phyloP scores from a whole-genome alignment of 2,888 invertebrate genomes.

The Ornithoptera priamus region DNA sequence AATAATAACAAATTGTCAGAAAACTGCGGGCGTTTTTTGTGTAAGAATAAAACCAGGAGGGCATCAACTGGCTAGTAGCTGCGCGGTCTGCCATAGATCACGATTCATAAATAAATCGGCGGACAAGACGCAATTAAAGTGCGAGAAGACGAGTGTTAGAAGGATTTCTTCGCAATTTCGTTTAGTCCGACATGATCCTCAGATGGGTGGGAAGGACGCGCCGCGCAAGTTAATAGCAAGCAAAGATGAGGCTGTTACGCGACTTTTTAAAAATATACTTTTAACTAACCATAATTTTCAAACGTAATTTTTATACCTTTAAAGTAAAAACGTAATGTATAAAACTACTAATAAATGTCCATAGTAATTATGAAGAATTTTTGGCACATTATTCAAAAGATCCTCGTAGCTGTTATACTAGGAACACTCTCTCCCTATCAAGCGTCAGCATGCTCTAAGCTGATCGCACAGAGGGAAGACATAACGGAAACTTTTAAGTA shows the following conservation, averaged over 20 bases:
- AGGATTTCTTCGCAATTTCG: slow-evolving; percentile 75
- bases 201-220: slow-evolving; percentile 64
- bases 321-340: too few relatives aligned
- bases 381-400: too few relatives aligned
- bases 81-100: slow-evolving; percentile 43
- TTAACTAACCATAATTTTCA: background rate
- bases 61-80: background rate
- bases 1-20: background rate
- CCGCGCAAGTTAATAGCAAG: slow-evolving; percentile 62
- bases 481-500: too few relatives aligned
- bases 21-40: background rate
- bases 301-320: background rate
- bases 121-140: slow-evolving; percentile 67
- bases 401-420: too few relatives aligned
- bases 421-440: too few relatives aligned
- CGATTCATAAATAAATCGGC: slow-evolving; percentile 73
- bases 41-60: background rate
- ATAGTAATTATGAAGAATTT: too few relatives aligned
- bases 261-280: background rate
- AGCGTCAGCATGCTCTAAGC: too few relatives aligned
- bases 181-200: slow-evolving; percentile 74
- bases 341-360: too few relatives aligned
- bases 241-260: background rate
- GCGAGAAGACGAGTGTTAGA: slow-evolving; percentile 47
- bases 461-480: too few relatives aligned